phyloP scores from a whole-genome alignment of 2,888 invertebrate species.

The Peribatodes rhomboidaria region DNA sequence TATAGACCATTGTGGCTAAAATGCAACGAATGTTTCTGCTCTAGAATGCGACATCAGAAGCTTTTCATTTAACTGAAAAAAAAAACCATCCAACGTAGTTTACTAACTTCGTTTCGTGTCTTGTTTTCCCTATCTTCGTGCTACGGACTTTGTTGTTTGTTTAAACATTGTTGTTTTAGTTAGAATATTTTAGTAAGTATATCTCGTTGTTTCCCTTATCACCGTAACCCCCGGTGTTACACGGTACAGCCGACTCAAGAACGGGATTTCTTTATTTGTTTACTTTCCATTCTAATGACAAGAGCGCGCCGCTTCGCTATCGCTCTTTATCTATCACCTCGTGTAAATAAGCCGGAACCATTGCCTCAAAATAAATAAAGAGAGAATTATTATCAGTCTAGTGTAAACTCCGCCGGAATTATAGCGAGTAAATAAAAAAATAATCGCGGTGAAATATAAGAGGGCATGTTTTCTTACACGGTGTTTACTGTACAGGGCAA shows the following conservation, averaged over 20 bases:
- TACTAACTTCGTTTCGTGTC: no score
- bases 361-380: slow-evolving; percentile 76
- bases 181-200: slow-evolving; percentile 50
- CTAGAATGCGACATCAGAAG: slow-evolving; percentile 25
- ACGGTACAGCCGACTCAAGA: slow-evolving; percentile 68
- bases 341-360: slow-evolving; percentile 76
- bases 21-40: slow-evolving; percentile 22
- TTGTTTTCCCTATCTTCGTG: slow-evolving; percentile 4
- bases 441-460: slow-evolving; percentile 57
- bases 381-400: slow-evolving; percentile 75
- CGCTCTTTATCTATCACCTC: slow-evolving; percentile 80
- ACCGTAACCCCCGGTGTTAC: slow-evolving; percentile 74
- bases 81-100: slow-evolving; percentile 26
- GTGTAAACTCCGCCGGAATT: slow-evolving; percentile 73
- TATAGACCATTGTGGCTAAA: no score
- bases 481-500: slow-evolving; percentile 43
- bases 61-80: slow-evolving; percentile 30
- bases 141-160: slow-evolving; percentile 14
- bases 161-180: slow-evolving; percentile 25
- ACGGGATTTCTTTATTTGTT: slow-evolving; percentile 74
- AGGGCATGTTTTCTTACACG: slow-evolving; percentile 52
- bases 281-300: slow-evolving; percentile 74
- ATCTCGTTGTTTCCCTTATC: slow-evolving; percentile 65
- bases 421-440: slow-evolving; percentile 70
- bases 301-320: slow-evolving; percentile 73